Evolutionary conservation across 2,797 vertebrate genomes (phyloP), one percentile per base, ranked within the genome.

Genomic region (Sebastes steindachneri): DNA sequence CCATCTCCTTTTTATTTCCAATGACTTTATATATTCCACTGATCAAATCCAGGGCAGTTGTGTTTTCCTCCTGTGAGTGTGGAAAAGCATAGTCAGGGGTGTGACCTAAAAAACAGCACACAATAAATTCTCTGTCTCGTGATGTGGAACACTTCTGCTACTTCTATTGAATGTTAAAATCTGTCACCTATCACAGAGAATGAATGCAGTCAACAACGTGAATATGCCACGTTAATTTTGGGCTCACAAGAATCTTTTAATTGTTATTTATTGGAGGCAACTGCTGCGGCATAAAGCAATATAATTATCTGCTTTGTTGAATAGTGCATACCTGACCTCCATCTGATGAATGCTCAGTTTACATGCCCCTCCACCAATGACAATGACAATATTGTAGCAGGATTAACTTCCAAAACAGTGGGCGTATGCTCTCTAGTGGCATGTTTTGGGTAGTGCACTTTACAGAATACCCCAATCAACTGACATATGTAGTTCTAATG

Each of bases 351-450:
- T 75, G 7, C 48, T 28, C 54, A 33, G 73, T 84, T 84, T 51
- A 72, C 80, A 73, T 73, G 35, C 31, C 64, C 73, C 71, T n/a
- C 48, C 48, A 51, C 48, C 48, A 51, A n/a, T 19, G 48, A 51
- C 48, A 51, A 51, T n/a, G 48, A 68, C 57, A 37, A 58, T 17
- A 62, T 7, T 58, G n/a, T 23, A 53, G 33, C 25, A 31, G 41
- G 5, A 63, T 28, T 4, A 9, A 33, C 31, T 68, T 37, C 48
- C 37, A 81, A 64, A 63, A 28, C 19, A 79, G 81, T 75, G 4
- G 5, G 58, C 2, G 3, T 33, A 3, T 35, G 86, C 84, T 3
- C 79, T 88, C 91, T 89, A 86, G 88, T 87, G 94, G 79, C 19
- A 8, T 12, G 0, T 64, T 53, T 0, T 15, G 2, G 53, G 31